Base-by-base conservation (phyloP, 2,113 vertebrate species). In the Neodon shergylaensis region DNA sequence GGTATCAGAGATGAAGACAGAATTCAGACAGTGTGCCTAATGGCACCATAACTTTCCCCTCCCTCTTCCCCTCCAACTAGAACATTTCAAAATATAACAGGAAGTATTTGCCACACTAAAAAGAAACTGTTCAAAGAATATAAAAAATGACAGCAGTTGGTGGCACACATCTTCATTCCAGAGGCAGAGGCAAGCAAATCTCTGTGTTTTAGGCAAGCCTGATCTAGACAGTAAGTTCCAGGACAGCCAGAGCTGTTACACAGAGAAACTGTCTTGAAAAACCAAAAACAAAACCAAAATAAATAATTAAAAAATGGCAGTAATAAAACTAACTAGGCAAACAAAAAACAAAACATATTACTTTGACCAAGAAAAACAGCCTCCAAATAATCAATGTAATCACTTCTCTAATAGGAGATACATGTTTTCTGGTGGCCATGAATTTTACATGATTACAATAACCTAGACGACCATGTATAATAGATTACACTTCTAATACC, bases 71-170 rank as follows among this genome's bases (percentile, higher is more conserved):
- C 28, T 44, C 26, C 26, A 94, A 61, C 33, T 65, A 49, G 9
- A 91, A 13, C n/a, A 82, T 87, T 93, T 92, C 17, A 82, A 87
- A 91, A 84, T 90, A 72, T 36, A 73, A 63, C 85, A 81, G 82
- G 82, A 87, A 90, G 36, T 31, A 68, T 72, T 93, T 54, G 73
- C 17, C 83, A 3, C 44, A 28, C 24, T 42, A 44, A 49, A 49
- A 84, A 83, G 61, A 49, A 74, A 81, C 31, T 12, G 16, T 17
- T 73, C 21, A 28, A 73, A 54, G 47, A 52, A 52, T 36, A 66
- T 70, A 85, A 84, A 54, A 5, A 89, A 84, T 54, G 3, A 5
- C 6, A 94, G 1, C 76, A 68, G 47, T 39, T 39, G 70, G 70
- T 73, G 70, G 17, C n/a, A 4, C 70, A 73, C 26, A n/a, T n/a